Base-by-base conservation (phyloP, 53 echinoderm and acorn worm genomes). In the Zoroaster sp. region DNA sequence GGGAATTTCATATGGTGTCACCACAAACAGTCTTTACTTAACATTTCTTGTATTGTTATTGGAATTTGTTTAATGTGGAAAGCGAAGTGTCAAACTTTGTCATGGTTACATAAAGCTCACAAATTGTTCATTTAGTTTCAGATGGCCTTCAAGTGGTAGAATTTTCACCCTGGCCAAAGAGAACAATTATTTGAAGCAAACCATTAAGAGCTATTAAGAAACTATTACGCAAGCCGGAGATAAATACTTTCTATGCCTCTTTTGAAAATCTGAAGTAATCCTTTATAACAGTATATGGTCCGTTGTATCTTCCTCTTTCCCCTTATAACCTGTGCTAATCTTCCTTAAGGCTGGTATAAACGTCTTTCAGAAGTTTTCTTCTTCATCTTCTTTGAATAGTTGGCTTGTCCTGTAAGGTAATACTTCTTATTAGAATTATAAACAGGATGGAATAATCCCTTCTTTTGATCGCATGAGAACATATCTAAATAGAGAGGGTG, bases 141-240 rank as follows among this genome's bases (percentile, higher is more conserved):
- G 45, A 10, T 28, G 73, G 17, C 73, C 73, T 73, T 73, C 73
- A 39, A 21, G 17, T 2, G 73, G 15, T 3, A 21, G 73, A 38
- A 38, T n/a, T 21, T 73, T 73, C 14, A 35, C 73, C 73, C 21
- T 4, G 3, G 40, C 47, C 42, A 13, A 31, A 20, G 45, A 76
- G 53, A 18, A 28, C 2, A 55, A 55, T 55, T 55, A 21, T 28
- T 20, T 9, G 25, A 55, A 28, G 28, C 33, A 52, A 34, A 35
- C 77, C 78, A 78, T 78, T 78, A 59, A 34, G 78, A 40, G 9
- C 78, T 78, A 78, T 78, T 78, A 78, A 78, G 78, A 78, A 78
- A 32, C 78, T 78, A 59, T 78, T 78, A 78, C 18, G 36, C 2
- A 55, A 18, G 34, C 31, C 5, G 46, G 76, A 47, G 76, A 33